Percentiles rank a stretch among this genome's conserved stretches.
Conservation (phyloP, 1,140 invertebrate species). For the Bicyclus anynana region DNA sequence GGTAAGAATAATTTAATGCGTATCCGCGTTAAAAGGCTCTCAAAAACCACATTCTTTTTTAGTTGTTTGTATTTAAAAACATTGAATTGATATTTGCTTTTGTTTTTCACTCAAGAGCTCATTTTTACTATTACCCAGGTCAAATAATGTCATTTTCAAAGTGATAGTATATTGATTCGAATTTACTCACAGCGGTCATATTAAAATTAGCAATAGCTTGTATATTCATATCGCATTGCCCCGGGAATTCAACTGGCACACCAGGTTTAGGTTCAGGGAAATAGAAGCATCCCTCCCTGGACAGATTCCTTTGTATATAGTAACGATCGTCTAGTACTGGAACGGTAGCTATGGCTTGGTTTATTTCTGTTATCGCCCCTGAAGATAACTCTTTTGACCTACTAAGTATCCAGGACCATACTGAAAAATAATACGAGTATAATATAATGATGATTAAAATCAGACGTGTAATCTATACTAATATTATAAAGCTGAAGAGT, state of each 20-base stretch:
- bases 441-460: slow-evolving; percentile 4
- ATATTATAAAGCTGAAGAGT: no score
- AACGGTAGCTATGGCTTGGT: slow-evolving; percentile 31
- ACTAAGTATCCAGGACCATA: slow-evolving; percentile 51
- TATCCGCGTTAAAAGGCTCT: no score
- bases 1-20: no score
- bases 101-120: no score
- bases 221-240: slow-evolving; percentile 43
- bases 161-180: no score
- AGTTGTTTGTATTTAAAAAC: no score
- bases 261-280: slow-evolving; percentile 31
- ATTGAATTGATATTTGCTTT: no score
- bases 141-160: no score
- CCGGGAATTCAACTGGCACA: slow-evolving; percentile 33
- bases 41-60: no score
- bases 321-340: slow-evolving; percentile 46
- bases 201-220: slow-evolving; percentile 38
- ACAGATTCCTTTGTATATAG: slow-evolving; percentile 37
- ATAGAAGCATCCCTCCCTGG: slow-evolving; percentile 48
- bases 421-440: slow-evolving; percentile 39
- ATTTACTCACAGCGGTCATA: slow-evolving; percentile 34
- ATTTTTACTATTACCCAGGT: no score
- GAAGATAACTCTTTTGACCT: slow-evolving; percentile 34
- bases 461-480: no score
- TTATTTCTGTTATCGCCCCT: slow-evolving; percentile 33